phyloP scores from a whole-genome alignment of 2,797 vertebrate species.

The Mormyrops attenuatus region DNA sequence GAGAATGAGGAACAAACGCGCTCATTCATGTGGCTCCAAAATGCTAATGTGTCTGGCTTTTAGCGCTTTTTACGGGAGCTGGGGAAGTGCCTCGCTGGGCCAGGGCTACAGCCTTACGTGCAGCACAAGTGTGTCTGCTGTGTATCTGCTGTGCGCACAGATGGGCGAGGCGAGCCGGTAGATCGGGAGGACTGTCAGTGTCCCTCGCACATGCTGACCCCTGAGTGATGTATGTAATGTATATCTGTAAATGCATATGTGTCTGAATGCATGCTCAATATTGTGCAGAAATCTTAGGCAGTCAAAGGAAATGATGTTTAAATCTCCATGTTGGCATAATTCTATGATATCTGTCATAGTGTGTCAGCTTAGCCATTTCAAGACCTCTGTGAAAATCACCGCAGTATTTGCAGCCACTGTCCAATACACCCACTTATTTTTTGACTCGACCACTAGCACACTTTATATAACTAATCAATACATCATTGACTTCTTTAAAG shows the following conservation, averaged over 20 bases:
- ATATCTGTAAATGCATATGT: too few species aligned
- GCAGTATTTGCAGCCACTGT: not conserved
- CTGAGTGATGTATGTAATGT: too few species aligned
- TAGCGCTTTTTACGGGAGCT: constrained; percentile 72
- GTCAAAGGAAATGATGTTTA: too few species aligned
- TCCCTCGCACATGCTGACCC: not conserved
- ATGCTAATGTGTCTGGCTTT: constrained; percentile 75
- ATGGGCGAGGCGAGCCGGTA: constrained; percentile 46
- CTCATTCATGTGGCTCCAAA: constrained; percentile 73
- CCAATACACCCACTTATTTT: not conserved
- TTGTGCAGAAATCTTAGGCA: not conserved
- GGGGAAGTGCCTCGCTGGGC: constrained; percentile 46
- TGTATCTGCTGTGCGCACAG: constrained; percentile 41
- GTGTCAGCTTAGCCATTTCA: not conserved
- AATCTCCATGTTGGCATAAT: too few species aligned
- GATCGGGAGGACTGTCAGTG: not conserved
- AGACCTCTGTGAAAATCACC: not conserved
- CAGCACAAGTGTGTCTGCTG: constrained; percentile 34
- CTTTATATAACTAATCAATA: not conserved
- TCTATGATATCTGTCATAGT: too few species aligned
- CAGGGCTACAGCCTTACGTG: constrained; percentile 40
- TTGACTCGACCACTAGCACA: not conserved
- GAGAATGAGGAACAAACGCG: constrained; percentile 71
- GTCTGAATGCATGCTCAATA: not conserved
- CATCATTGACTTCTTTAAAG: not conserved